These are phyloP conservation scores for Lepidocyrtoides sp. DNA, from an alignment of 2,888 invertebrate genomes.

Conservation along the genomic window DNA sequence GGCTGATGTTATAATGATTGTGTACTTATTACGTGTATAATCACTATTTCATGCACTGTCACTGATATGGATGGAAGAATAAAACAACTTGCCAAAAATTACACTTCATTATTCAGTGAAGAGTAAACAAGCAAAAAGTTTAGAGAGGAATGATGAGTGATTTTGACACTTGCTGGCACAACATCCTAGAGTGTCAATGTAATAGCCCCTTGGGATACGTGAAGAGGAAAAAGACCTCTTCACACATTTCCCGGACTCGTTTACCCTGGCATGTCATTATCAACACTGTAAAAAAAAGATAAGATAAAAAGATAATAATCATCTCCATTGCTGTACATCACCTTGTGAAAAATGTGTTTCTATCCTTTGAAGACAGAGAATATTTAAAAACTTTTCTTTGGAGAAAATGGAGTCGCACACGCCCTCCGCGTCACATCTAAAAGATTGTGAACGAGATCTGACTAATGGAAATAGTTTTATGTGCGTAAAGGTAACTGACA, in stretches of 20 bases:
- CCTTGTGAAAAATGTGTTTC: constrained; percentile 54
- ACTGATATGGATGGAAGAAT: constrained; percentile 8
- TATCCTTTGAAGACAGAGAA: constrained; percentile 6
- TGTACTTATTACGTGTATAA: not conserved
- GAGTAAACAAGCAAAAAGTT: constrained; percentile 67
- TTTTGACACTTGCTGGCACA: constrained; percentile 78
- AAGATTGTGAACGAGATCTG: constrained; percentile 54
- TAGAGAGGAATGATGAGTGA: constrained; percentile 72
- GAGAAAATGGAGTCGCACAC: not conserved
- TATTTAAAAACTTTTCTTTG: constrained; percentile 8
- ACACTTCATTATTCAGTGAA: constrained; percentile 68
- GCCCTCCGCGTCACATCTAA: constrained; percentile 21
- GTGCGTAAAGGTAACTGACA: constrained; percentile 33
- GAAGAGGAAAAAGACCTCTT: constrained; percentile 24
- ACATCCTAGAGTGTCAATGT: constrained; percentile 62
- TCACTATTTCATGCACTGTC: not conserved
- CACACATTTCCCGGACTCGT: constrained; percentile 58
- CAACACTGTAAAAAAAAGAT: constrained; percentile 60
- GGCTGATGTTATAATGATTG: not conserved
- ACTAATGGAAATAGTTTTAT: constrained; percentile 67
- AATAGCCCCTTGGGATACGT: constrained; percentile 49
- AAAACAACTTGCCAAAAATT: constrained; percentile 74
- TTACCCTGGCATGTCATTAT: constrained; percentile 72
- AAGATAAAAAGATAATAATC: constrained; percentile 69
- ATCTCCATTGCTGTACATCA: constrained; percentile 55